A percentile compares a stretch with the other conserved stretches of the same genome.
Evolutionary conservation across 1,140 invertebrate genomes (phyloP).

Genomic region (Papilio machaon): DNA sequence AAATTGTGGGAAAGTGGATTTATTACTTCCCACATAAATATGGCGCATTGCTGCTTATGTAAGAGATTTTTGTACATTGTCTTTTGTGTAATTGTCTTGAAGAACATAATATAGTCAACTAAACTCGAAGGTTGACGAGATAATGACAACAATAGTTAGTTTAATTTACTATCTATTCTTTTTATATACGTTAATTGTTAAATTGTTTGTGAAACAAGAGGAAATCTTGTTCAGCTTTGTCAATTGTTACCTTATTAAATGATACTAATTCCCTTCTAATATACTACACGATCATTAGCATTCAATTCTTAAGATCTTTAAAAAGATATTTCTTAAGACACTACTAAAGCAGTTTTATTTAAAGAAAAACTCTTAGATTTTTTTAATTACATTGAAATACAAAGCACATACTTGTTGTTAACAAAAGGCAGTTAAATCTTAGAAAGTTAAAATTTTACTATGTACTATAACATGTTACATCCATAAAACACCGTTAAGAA

Average conservation of each 20-base stretch:
- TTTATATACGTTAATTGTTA: conserved; percentile 6
- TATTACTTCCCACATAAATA: conserved; percentile 30
- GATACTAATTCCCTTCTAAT: background rate
- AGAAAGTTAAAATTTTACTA: background rate
- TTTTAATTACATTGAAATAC: no score
- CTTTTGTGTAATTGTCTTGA: background rate
- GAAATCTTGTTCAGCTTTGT: background rate
- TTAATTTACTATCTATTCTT: conserved; percentile 21
- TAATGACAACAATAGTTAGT: conserved; percentile 5
- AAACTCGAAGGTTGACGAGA: conserved; percentile 22
- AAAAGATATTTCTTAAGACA: background rate
- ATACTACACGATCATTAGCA: background rate
- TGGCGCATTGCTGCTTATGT: background rate
- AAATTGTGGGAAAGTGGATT: conserved; percentile 15
- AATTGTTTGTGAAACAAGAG: conserved; percentile 13
- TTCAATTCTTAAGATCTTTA: background rate
- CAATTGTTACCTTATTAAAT: conserved; percentile 9
- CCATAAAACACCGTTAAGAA: background rate
- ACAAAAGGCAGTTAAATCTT: background rate
- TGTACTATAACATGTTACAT: background rate
- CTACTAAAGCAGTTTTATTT: no score
- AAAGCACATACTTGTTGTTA: background rate
- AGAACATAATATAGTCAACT: background rate
- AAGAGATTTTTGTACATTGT: conserved; percentile 10
- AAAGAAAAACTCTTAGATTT: background rate